Conservation (phyloP, 2,888 invertebrate species). For the Dexiosoma caninum region DNA sequence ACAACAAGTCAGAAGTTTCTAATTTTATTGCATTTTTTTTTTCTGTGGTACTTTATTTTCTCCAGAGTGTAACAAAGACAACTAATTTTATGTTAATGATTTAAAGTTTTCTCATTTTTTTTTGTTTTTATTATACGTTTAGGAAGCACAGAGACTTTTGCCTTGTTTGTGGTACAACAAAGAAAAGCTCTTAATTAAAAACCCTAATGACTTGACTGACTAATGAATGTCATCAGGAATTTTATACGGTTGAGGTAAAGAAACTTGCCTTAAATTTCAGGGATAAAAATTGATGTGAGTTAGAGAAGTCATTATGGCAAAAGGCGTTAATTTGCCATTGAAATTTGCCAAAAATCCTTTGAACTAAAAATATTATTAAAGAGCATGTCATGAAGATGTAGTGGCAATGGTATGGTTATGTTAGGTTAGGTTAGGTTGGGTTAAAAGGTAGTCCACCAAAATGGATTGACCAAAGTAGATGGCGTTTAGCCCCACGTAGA, state of each 20-base stretch:
- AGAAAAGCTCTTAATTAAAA: conserved; percentile 40
- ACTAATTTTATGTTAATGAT: conserved; percentile 53
- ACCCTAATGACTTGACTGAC: conserved; percentile 42
- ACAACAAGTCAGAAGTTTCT: background rate
- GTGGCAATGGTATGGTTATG: too few relatives aligned
- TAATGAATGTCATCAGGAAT: conserved; percentile 23
- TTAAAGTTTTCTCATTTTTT: too few relatives aligned
- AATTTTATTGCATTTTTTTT: background rate
- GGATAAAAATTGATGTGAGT: background rate
- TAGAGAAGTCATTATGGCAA: background rate
- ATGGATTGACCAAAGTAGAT: too few relatives aligned
- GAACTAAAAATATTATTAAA: too few relatives aligned
- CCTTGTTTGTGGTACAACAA: background rate
- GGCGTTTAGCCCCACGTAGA: too few relatives aligned
- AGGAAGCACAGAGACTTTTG: too few relatives aligned
- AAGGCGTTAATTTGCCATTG: background rate
- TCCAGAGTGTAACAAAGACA: conserved; percentile 36
- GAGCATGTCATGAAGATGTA: too few relatives aligned
- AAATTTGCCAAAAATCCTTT: background rate
- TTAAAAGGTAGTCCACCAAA: too few relatives aligned
- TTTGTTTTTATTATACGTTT: background rate
- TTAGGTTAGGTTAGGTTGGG: too few relatives aligned
- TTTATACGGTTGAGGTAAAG: background rate
- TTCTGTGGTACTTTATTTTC: background rate
- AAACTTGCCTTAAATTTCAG: background rate